Conservation (phyloP, 2,797 vertebrate species). For the Syngnathus acus region DNA sequence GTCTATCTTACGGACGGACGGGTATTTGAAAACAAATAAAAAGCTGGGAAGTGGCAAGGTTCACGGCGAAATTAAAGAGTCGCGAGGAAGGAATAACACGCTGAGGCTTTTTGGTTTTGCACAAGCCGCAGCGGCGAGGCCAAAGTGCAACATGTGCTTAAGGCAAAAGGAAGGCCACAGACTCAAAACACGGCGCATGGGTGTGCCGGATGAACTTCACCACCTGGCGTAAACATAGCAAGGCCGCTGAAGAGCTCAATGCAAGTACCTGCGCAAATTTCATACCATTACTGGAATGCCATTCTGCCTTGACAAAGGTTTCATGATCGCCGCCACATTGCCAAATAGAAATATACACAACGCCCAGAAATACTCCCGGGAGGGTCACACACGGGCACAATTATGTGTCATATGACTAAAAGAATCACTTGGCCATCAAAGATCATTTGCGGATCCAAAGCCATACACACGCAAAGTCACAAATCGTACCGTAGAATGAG, state of each 20-base stretch:
- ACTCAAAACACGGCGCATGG: background rate
- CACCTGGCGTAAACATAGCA: background rate
- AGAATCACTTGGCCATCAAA: no score
- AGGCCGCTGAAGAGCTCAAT: background rate
- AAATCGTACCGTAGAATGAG: no score
- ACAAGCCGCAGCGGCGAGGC: constrained; percentile 6
- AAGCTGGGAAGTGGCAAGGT: background rate
- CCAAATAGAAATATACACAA: background rate
- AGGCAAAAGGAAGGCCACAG: constrained; percentile 4
- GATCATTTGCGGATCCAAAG: no score
- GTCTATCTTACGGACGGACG: background rate
- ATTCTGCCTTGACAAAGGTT: background rate
- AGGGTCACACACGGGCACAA: no score
- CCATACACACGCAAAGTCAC: no score
- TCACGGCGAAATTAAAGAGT: constrained; percentile 7
- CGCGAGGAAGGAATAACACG: constrained; percentile 7
- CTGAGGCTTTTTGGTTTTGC: constrained; percentile 2
- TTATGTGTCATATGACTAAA: no score
- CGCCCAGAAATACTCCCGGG: background rate
- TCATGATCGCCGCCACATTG: background rate
- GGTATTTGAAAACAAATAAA: constrained; percentile 8
- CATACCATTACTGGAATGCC: background rate
- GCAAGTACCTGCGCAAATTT: background rate
- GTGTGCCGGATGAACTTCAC: background rate
- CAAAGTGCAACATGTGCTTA: constrained; percentile 2